Evolutionary conservation across 2,888 invertebrate genomes (phyloP).

Genomic region (Dioctria linearis): DNA sequence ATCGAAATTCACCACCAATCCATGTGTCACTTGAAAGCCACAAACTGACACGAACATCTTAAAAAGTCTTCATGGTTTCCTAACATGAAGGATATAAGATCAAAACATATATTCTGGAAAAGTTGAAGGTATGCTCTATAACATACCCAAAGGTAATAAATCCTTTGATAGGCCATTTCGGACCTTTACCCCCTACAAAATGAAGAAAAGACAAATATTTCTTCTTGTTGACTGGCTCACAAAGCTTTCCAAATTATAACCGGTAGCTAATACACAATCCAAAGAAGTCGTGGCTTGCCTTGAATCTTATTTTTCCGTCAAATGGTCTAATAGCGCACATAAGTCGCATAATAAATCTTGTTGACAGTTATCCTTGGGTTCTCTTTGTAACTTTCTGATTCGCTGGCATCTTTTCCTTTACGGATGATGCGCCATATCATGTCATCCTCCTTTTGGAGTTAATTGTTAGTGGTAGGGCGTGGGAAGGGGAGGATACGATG

Average conservation of each 20-base stretch:
- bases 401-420: no score
- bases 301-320: conserved; percentile 7
- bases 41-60: conserved; percentile 61
- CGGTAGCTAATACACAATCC: background rate
- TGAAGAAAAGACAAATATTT: conserved; percentile 13
- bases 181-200: no score
- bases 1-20: conserved; percentile 60
- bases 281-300: background rate
- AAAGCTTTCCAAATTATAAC: conserved; percentile 3
- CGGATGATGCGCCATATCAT: no score
- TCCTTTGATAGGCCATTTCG: no score
- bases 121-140: conserved; percentile 3
- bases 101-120: conserved; percentile 24
- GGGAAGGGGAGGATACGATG: no score
- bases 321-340: no score
- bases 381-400: no score
- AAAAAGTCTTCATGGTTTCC: conserved; percentile 63
- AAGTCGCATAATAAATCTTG: no score
- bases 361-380: no score
- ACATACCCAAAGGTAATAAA: no score
- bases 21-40: conserved; percentile 62
- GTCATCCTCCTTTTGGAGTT: no score
- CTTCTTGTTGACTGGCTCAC: conserved; percentile 19
- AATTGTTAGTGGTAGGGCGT: no score
- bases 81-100: conserved; percentile 57